phyloP scores from a whole-genome alignment of 2,113 vertebrate genomes.

The Triplophysa dalaica region DNA sequence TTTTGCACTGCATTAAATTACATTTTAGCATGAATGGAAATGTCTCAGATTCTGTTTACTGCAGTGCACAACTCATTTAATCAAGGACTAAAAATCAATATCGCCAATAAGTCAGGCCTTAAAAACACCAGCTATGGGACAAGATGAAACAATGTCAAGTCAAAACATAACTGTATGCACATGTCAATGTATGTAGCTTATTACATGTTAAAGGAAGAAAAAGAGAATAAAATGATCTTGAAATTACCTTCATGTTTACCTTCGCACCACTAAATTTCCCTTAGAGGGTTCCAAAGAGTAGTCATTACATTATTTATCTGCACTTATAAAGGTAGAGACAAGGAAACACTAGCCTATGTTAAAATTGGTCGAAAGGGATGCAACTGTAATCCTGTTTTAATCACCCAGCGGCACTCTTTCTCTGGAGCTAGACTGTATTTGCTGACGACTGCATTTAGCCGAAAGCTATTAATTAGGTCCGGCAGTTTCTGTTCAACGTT shows the following conservation, averaged over 20 bases:
- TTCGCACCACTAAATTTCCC: no score
- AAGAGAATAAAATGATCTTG: no score
- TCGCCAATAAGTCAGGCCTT: not conserved
- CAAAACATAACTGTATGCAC: no score
- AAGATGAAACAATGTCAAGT: not conserved
- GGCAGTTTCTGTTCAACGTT: slow-evolving; percentile 39
- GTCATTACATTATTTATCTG: not conserved
- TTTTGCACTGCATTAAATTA: no score
- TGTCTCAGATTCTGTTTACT: slow-evolving; percentile 7
- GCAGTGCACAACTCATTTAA: slow-evolving; percentile 22
- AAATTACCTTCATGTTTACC: no score
- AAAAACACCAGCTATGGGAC: not conserved
- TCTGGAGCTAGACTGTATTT: not conserved
- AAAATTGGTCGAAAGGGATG: not conserved
- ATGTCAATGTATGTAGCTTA: not conserved
- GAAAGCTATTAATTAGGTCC: slow-evolving; percentile 11
- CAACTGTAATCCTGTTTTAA: no score
- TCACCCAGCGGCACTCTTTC: no score
- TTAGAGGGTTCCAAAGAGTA: not conserved
- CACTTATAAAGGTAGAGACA: not conserved
- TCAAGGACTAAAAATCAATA: slow-evolving; percentile 14
- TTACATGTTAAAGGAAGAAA: no score
- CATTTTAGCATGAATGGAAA: no score
- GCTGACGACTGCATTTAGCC: not conserved
- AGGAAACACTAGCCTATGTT: not conserved